These are phyloP conservation scores for Zaprionus camerounensis DNA, from an alignment of 1,140 invertebrate species.

Conservation along the genomic window DNA sequence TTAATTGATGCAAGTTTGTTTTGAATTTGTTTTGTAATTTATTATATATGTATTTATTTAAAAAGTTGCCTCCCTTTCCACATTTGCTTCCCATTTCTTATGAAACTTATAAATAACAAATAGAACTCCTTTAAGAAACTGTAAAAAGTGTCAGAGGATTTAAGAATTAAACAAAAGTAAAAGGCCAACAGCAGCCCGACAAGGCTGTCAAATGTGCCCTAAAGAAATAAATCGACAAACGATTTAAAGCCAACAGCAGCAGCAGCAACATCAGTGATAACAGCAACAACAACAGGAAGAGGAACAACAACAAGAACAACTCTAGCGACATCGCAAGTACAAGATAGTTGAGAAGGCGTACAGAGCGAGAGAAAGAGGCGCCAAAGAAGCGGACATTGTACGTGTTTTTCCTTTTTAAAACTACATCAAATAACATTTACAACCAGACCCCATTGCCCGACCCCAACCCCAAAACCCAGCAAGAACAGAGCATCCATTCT, in stretches of 20 bases:
- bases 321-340: slow-evolving; percentile 24
- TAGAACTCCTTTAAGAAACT: slow-evolving; percentile 32
- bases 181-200: slow-evolving; percentile 28
- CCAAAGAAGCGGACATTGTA: slow-evolving; percentile 42
- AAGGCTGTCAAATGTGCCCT: slow-evolving; percentile 36
- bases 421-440: slow-evolving; percentile 71
- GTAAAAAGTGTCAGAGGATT: slow-evolving; percentile 22
- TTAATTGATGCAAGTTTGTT: background rate
- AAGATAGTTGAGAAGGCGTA: slow-evolving; percentile 33
- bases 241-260: slow-evolving; percentile 19
- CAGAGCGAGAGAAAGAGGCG: background rate
- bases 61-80: too few relatives aligned
- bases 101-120: slow-evolving; percentile 26
- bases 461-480: background rate
- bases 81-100: background rate
- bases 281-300: slow-evolving; percentile 5
- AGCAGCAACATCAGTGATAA: slow-evolving; percentile 7
- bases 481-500: background rate
- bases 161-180: slow-evolving; percentile 27
- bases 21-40: background rate
- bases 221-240: slow-evolving; percentile 63
- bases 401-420: slow-evolving; percentile 68
- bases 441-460: slow-evolving; percentile 19
- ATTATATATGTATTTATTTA: background rate
- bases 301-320: background rate